Evolutionary conservation across 2,113 vertebrate genomes (phyloP).

Genomic region (Oenanthe melanoleuca): DNA sequence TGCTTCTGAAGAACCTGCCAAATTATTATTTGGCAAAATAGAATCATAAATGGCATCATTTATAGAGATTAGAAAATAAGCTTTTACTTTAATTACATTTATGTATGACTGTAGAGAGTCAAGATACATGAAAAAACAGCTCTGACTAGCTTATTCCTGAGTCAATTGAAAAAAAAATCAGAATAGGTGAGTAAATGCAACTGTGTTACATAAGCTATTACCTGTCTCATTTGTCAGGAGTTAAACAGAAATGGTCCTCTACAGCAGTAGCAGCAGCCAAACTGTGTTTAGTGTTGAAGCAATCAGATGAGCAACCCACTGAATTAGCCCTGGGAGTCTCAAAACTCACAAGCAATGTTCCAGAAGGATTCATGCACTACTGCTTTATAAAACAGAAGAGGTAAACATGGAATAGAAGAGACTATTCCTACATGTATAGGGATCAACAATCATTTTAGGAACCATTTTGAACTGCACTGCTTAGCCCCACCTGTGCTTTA

Average conservation of each 20-base stretch:
- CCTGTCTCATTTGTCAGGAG: neutral
- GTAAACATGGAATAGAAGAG: neutral
- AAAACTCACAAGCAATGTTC: neutral
- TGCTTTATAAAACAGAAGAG: neutral
- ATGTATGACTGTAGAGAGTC: neutral
- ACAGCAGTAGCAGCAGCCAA: neutral
- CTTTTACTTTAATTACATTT: neutral
- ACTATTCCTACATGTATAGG: neutral
- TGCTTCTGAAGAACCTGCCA: neutral
- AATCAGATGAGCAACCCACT: neutral
- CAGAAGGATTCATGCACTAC: neutral
- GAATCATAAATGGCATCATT: neutral
- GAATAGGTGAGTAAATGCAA: neutral
- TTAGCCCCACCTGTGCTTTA: neutral
- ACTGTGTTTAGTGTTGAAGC: neutral
- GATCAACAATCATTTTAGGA: slow-evolving; percentile 7
- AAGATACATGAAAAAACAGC: neutral
- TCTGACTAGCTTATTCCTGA: neutral
- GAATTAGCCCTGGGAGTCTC: neutral
- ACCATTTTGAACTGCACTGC: neutral
- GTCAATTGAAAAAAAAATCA: neutral
- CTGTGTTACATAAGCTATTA: neutral
- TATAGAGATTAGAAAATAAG: neutral
- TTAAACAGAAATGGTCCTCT: neutral
- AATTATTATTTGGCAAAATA: neutral